Evolutionary conservation across 1,140 invertebrate species (phyloP), one percentile per base, ranked within the genome.

Genomic region (Antheraea mylitta): DNA sequence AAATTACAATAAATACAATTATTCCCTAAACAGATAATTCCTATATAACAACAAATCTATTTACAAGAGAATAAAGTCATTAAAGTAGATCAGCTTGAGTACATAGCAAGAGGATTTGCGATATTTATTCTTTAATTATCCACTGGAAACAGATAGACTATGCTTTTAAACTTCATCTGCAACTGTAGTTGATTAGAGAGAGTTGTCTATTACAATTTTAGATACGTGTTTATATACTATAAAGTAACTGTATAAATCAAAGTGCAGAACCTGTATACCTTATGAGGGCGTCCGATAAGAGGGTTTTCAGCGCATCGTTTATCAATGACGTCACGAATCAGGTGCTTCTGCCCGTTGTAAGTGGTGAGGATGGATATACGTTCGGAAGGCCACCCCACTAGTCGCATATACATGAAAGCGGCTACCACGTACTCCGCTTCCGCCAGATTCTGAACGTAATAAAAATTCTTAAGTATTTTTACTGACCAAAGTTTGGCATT

Each of bases 321-420:
- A 76, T 98, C 96, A 62, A 99, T 96, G 9, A 99, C 98, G 92
- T 99, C 99, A 36, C 98, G 91, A 38, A 99, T 97, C 18, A 99
- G 94, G 92, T 99, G 98, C 87, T 99, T 99, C 91, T 99, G 99
- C 9, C 99, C 99, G 92, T 99, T 99, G 90, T 99, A 99, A 0
- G 99, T 99, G 0, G 99, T 99, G n/a, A 99, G 89, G 78, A 99
- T 99, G 16, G 99, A 99, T 70, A 99, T 99, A 90, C 98, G 98
- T 66, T 98, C 96, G 0, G 98, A 98, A 0, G 99, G 98, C 94
- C 99, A 99, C 0, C 99, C 99, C 36, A 99, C 90, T 5, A 99
- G 92, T 67, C 99, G 93, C 99, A 99, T 99, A 84, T 98, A 99
- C 98, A 99, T 99, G 85, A 98, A 99, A 0, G 98, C 95, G 0